A percentile compares a stretch with the other conserved stretches of the same genome.
These are phyloP conservation scores for Helicoverpa assulta DNA, from an alignment of 2,888 invertebrate species.

Conservation along the genomic window DNA sequence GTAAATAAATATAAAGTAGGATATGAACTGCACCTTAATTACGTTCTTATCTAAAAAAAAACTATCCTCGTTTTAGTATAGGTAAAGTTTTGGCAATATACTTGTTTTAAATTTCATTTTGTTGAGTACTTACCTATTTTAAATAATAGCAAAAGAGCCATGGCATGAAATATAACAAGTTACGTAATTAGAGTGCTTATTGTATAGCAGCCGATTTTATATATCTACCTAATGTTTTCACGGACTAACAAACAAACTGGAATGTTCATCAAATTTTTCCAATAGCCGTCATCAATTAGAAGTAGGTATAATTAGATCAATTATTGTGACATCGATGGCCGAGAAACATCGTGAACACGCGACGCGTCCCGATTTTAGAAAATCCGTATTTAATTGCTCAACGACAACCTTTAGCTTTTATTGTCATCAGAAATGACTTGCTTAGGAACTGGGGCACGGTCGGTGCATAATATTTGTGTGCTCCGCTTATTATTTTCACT, in stretches of 20 bases:
- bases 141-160: too few relatives aligned
- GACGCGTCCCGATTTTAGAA: constrained; percentile 55
- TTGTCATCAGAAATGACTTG: constrained; percentile 64
- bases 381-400: constrained; percentile 52
- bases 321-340: constrained; percentile 38
- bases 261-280: constrained; percentile 27
- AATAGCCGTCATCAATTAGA: constrained; percentile 22
- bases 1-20: not conserved
- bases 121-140: too few relatives aligned
- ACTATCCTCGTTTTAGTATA: too few relatives aligned
- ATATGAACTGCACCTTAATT: not conserved
- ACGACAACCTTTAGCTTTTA: constrained; percentile 68
- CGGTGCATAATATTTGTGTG: constrained; percentile 53
- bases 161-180: too few relatives aligned
- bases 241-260: constrained; percentile 15
- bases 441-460: constrained; percentile 59
- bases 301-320: constrained; percentile 44
- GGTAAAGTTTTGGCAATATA: too few relatives aligned
- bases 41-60: not conserved
- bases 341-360: constrained; percentile 51
- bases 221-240: constrained; percentile 22
- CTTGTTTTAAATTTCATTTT: too few relatives aligned
- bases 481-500: constrained; percentile 30
- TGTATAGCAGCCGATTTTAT: not conserved
- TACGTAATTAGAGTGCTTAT: not conserved